These are phyloP conservation scores for Ceyx erithaca DNA, from an alignment of 2,797 vertebrate species.

Conservation along the genomic window DNA sequence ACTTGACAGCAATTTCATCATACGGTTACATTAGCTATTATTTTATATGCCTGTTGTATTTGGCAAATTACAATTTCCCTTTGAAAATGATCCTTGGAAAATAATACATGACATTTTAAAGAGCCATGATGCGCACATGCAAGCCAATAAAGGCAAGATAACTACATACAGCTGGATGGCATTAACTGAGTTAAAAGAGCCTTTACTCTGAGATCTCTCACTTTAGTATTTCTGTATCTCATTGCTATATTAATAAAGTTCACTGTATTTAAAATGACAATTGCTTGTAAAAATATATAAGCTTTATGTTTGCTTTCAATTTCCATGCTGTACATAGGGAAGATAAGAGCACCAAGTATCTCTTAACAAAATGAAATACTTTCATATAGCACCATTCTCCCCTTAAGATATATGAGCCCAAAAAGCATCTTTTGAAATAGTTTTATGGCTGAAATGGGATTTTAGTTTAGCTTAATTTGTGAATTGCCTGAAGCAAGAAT, in stretches of 20 bases:
- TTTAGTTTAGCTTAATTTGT: conserved; percentile 64
- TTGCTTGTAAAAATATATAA: conserved; percentile 23
- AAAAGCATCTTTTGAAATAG: conserved; percentile 49
- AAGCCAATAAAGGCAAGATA: not conserved
- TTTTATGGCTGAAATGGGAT: conserved; percentile 39
- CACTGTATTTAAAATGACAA: conserved; percentile 52
- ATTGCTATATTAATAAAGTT: conserved; percentile 18
- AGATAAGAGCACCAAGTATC: not conserved
- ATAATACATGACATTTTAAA: conserved; percentile 9
- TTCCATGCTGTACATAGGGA: not conserved
- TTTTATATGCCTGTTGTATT: conserved; percentile 35
- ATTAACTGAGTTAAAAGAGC: not conserved
- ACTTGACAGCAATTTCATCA: conserved; percentile 55
- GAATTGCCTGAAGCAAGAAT: conserved; percentile 58
- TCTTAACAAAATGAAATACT: conserved; percentile 36
- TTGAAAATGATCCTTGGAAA: conserved; percentile 55
- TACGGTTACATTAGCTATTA: conserved; percentile 16
- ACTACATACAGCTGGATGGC: not conserved
- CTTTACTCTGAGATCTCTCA: not conserved
- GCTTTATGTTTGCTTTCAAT: conserved; percentile 24
- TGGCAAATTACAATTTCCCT: conserved; percentile 42
- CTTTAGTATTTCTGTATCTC: not conserved
- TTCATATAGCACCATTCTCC: conserved; percentile 42
- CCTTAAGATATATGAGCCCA: conserved; percentile 38
- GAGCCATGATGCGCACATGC: not conserved